A percentile compares a stretch with the other conserved stretches of the same genome.
Evolutionary conservation across 37 sponge, comb jelly and placozoan species (phyloP).

Genomic region (Cliona cf. orientalis): DNA sequence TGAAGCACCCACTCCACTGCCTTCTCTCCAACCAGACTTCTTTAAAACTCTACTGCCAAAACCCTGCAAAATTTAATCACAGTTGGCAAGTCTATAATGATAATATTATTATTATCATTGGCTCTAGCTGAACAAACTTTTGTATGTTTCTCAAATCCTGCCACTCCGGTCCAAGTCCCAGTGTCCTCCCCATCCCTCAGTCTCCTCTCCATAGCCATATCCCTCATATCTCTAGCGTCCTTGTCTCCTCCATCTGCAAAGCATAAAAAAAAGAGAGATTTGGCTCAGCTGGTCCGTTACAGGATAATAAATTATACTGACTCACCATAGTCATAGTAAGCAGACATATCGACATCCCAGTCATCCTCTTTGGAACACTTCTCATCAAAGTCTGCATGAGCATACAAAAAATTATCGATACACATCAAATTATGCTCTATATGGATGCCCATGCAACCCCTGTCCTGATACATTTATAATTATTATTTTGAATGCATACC

Average conservation of each 20-base stretch:
- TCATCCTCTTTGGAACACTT: conserved; percentile 85
- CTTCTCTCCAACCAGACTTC: conserved; percentile 86
- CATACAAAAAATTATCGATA: not conserved
- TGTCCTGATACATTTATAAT: too few species aligned
- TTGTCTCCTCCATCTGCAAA: conserved; percentile 69
- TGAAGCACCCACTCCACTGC: conserved; percentile 71
- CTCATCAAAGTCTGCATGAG: conserved; percentile 71
- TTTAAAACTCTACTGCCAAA: conserved; percentile 81
- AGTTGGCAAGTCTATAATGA: not conserved
- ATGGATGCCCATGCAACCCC: too few species aligned
- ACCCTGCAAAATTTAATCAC: conserved; percentile 53
- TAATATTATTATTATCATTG: not conserved
- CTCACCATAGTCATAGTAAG: conserved; percentile 75
- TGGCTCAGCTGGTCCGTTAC: not conserved
- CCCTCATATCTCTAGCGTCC: conserved; percentile 74
- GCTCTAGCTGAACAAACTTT: conserved; percentile 50
- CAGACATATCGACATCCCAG: conserved; percentile 89
- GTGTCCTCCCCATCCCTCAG: conserved; percentile 58
- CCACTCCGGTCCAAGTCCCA: conserved; percentile 22
- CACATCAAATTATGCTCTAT: not conserved
- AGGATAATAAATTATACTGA: not conserved
- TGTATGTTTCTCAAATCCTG: conserved; percentile 77
- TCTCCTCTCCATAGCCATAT: conserved; percentile 63
- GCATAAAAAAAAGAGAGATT: not conserved
- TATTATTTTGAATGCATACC: conserved; percentile 25